A percentile compares a stretch with the other conserved stretches of the same genome.
Evolutionary conservation across 2,797 vertebrate genomes (phyloP).

Genomic region (Hipposideros larvatus): DNA sequence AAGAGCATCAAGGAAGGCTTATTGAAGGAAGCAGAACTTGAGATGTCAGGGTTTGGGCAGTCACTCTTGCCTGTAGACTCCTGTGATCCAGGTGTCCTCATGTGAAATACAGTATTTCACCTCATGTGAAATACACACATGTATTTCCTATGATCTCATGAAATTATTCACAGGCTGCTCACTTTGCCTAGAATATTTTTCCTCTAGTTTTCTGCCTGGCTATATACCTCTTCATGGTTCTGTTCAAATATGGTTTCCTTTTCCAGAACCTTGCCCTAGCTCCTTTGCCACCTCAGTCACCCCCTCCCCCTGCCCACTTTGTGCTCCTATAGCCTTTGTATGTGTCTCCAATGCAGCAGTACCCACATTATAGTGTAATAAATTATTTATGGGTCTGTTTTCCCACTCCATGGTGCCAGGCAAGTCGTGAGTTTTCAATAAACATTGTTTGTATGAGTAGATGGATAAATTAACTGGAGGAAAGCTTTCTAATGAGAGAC

Average conservation of each 20-base stretch:
- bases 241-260: not conserved
- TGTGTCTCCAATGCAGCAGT: not conserved
- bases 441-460: not conserved
- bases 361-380: not conserved
- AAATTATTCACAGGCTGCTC: conserved; percentile 3
- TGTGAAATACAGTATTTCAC: not conserved
- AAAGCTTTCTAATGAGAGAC: not conserved
- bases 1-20: not conserved
- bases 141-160: not conserved
- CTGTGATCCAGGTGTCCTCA: not conserved
- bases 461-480: not conserved
- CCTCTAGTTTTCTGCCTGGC: not conserved
- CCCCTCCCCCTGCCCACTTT: not conserved
- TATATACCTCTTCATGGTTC: conserved; percentile 8
- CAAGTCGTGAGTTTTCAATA: not conserved
- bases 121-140: not conserved
- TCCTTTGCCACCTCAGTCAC: not conserved
- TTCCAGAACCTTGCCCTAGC: not conserved
- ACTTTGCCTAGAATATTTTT: not conserved
- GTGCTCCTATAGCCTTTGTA: not conserved
- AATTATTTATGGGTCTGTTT: not conserved
- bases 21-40: not conserved
- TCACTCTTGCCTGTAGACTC: not conserved
- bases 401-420: not conserved
- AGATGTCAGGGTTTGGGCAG: not conserved